These are phyloP conservation scores for Urocitellus parryii DNA, from an alignment of 2,113 vertebrate species.

Conservation along the genomic window DNA sequence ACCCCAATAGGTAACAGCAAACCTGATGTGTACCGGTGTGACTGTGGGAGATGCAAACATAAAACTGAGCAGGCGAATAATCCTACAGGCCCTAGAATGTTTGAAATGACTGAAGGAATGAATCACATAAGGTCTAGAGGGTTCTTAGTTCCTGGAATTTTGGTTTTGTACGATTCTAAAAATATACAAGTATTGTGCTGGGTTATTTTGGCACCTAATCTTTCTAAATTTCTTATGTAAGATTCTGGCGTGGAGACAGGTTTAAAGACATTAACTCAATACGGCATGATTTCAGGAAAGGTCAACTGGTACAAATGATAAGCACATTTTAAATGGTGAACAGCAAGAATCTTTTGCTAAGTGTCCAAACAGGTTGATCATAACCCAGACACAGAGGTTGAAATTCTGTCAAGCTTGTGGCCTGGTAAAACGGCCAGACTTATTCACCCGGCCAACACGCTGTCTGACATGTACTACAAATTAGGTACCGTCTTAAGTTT, in stretches of 20 bases:
- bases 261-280: conserved; percentile 79
- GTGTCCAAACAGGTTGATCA: conserved; percentile 81
- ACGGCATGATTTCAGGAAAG: conserved; percentile 85
- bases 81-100: conserved; percentile 77
- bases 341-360: conserved; percentile 84
- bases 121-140: conserved; percentile 82
- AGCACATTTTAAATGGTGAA: conserved; percentile 84
- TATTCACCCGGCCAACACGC: conserved; percentile 84
- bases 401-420: conserved; percentile 82
- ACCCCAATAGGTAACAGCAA: conserved; percentile 79
- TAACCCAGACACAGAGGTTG: conserved; percentile 83
- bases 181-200: conserved; percentile 81
- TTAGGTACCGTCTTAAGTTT: conserved; percentile 83
- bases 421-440: conserved; percentile 83
- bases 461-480: conserved; percentile 76
- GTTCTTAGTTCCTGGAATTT: conserved; percentile 83
- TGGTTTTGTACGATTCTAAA: conserved; percentile 77
- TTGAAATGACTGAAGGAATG: conserved; percentile 83
- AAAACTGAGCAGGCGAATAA: conserved; percentile 86
- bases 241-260: conserved; percentile 80
- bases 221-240: conserved; percentile 82
- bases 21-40: conserved; percentile 83
- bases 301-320: conserved; percentile 80
- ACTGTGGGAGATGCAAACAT: conserved; percentile 87
- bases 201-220: conserved; percentile 88